phyloP scores from a whole-genome alignment of 2,888 invertebrate species.

The Parthenolecanium corni region DNA sequence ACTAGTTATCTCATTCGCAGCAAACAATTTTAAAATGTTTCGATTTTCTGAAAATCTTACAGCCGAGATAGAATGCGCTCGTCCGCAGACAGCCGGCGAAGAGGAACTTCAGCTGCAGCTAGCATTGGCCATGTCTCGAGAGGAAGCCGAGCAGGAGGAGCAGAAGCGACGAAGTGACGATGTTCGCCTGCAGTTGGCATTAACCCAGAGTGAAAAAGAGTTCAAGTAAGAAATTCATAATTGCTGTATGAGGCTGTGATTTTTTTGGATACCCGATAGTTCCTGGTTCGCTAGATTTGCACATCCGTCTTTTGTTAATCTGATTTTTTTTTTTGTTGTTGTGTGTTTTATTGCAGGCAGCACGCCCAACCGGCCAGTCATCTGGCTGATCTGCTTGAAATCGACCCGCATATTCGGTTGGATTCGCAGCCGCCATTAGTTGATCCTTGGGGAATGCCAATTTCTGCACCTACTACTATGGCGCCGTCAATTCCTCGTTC shows the following conservation, averaged over 20 bases:
- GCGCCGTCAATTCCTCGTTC: constrained; percentile 12
- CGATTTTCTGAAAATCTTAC: neutral
- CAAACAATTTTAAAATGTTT: neutral
- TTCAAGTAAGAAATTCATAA: constrained; percentile 53
- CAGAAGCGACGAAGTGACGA: constrained; percentile 88
- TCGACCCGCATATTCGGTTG: constrained; percentile 41
- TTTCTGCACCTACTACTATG: constrained; percentile 21
- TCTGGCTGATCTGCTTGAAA: constrained; percentile 71
- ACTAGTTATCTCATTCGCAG: no score
- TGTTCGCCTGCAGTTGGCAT: constrained; percentile 85
- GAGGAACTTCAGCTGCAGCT: constrained; percentile 96
- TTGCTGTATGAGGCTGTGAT: neutral
- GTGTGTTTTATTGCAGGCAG: neutral
- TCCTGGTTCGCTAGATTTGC: neutral
- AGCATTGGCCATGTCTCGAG: constrained; percentile 95
- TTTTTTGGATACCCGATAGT: neutral
- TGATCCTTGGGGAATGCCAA: constrained; percentile 66
- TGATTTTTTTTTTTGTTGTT: neutral
- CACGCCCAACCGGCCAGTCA: constrained; percentile 44
- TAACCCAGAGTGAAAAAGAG: constrained; percentile 89
- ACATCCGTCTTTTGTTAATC: neutral
- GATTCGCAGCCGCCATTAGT: constrained; percentile 43
- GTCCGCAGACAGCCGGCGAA: constrained; percentile 93
- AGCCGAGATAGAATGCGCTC: constrained; percentile 74
- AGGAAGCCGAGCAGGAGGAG: constrained; percentile 96